A percentile compares a stretch with the other conserved stretches of the same genome.
phyloP scores from a whole-genome alignment of 2,797 vertebrate genomes.

The Platalea minor region DNA sequence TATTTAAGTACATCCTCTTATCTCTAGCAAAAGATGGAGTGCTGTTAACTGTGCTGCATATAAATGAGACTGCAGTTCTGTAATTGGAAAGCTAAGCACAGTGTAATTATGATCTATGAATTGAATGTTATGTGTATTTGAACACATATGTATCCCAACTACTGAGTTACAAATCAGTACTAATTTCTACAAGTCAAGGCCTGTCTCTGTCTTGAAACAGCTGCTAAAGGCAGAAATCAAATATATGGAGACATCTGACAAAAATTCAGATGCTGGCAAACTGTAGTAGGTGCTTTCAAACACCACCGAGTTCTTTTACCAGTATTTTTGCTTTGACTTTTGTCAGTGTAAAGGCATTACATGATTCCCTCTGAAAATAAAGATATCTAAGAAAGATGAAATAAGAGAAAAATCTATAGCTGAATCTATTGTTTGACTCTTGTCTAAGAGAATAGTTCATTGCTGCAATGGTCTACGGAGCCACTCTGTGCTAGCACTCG shows the following conservation, averaged over 20 bases:
- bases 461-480: slow-evolving; percentile 16
- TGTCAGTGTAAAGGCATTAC: background rate
- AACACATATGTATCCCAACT: background rate
- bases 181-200: background rate
- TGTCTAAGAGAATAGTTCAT: background rate
- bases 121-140: background rate
- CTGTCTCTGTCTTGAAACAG: background rate
- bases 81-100: background rate
- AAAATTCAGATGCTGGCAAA: background rate
- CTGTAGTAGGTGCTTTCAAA: background rate
- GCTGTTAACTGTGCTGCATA: background rate
- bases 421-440: slow-evolving; percentile 14
- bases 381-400: slow-evolving; percentile 3
- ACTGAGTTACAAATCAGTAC: background rate
- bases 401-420: slow-evolving; percentile 4
- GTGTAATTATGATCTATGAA: background rate
- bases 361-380: slow-evolving; percentile 16
- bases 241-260: background rate
- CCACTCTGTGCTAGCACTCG: background rate
- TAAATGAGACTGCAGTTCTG: background rate
- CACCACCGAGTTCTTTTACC: background rate
- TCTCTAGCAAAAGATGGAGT: background rate
- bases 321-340: background rate
- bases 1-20: background rate
- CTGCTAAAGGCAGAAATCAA: background rate